Conservation (phyloP, 2,888 invertebrate species). For the Apeira syringaria region DNA sequence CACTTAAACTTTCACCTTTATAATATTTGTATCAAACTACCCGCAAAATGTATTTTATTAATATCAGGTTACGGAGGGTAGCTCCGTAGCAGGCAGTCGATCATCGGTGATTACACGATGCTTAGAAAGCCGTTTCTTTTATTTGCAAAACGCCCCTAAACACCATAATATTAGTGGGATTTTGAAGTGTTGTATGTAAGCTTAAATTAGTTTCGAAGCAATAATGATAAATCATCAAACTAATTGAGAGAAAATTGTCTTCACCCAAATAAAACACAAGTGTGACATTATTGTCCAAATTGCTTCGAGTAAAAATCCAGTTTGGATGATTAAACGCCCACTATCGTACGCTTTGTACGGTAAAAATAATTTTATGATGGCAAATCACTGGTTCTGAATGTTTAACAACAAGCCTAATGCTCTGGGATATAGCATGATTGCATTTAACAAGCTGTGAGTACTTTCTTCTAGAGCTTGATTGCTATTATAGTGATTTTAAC, state of each 20-base stretch:
- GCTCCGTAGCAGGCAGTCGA: too few relatives aligned
- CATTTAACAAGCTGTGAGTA: constrained; percentile 3
- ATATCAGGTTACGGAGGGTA: too few relatives aligned
- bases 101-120: too few relatives aligned
- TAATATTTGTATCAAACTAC: too few relatives aligned
- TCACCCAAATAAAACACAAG: constrained; percentile 6
- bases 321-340: constrained; percentile 14
- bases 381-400: neutral
- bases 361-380: constrained; percentile 9
- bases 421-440: neutral
- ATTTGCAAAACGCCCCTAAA: too few relatives aligned
- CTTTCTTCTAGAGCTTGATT: neutral
- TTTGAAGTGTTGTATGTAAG: too few relatives aligned
- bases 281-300: constrained; percentile 9
- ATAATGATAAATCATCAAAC: constrained; percentile 15
- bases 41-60: too few relatives aligned
- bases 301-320: constrained; percentile 2
- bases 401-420: neutral
- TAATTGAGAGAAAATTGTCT: constrained; percentile 15
- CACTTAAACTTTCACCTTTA: too few relatives aligned
- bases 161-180: too few relatives aligned
- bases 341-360: constrained; percentile 7
- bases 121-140: too few relatives aligned
- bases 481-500: too few relatives aligned
- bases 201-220: too few relatives aligned